phyloP scores from a whole-genome alignment of 2,888 invertebrate species.

The Sylvicola cinctus region DNA sequence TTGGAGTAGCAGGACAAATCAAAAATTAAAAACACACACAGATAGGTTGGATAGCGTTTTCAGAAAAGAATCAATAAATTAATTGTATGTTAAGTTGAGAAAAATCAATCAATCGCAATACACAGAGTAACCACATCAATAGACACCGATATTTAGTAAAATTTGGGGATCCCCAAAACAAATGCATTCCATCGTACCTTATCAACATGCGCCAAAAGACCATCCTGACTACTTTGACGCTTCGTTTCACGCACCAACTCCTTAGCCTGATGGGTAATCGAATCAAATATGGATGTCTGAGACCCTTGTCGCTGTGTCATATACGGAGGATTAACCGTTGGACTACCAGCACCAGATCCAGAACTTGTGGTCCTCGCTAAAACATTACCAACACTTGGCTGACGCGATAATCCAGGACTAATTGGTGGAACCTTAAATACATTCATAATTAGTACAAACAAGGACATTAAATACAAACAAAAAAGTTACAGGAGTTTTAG shows the following conservation, averaged over 20 bases:
- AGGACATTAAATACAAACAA: not conserved
- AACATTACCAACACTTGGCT: slow-evolving; percentile 37
- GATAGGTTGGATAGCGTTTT: no score
- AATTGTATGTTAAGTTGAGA: slow-evolving; percentile 1
- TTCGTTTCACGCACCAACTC: slow-evolving; percentile 75
- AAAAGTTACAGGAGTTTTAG: slow-evolving; percentile 17
- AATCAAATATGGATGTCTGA: slow-evolving; percentile 69
- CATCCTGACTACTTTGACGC: slow-evolving; percentile 75
- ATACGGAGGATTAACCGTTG: slow-evolving; percentile 10
- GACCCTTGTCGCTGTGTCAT: slow-evolving; percentile 46
- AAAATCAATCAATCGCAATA: slow-evolving; percentile 12
- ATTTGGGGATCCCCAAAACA: no score
- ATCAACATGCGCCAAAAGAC: slow-evolving; percentile 71
- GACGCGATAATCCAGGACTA: slow-evolving; percentile 32
- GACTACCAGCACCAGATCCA: slow-evolving; percentile 26
- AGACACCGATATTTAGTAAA: no score
- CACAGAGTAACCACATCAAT: slow-evolving; percentile 3
- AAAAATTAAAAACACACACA: no score
- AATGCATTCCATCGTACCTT: slow-evolving; percentile 36
- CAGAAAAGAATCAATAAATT: no score
- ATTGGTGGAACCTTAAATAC: slow-evolving; percentile 28
- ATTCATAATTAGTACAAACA: slow-evolving; percentile 1
- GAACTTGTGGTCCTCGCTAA: slow-evolving; percentile 42
- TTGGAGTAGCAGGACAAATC: no score
- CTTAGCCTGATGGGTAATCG: slow-evolving; percentile 73